These are phyloP conservation scores for Ctenopoma kingsleyae DNA, from an alignment of 2,797 vertebrate species.

Conservation along the genomic window DNA sequence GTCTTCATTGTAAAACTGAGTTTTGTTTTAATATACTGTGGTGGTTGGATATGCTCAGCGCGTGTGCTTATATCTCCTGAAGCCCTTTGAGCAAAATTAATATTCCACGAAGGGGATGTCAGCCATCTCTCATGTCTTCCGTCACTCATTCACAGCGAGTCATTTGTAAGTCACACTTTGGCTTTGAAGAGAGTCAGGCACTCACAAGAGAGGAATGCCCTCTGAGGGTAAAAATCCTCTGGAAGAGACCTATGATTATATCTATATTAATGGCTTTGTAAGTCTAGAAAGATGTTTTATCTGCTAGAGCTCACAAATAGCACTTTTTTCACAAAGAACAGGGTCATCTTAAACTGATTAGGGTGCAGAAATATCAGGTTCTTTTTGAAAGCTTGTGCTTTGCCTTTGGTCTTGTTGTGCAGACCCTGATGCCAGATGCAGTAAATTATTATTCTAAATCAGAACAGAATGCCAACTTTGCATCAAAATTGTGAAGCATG, in stretches of 20 bases:
- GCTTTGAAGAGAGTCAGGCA: conserved; percentile 82
- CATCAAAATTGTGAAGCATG: conserved; percentile 77
- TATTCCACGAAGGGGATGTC: conserved; percentile 67
- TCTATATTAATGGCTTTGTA: conserved; percentile 84
- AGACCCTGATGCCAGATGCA: conserved; percentile 84
- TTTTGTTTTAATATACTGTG: conserved; percentile 23
- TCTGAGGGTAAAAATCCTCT: conserved; percentile 77
- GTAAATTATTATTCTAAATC: conserved; percentile 87
- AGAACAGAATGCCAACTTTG: conserved; percentile 85
- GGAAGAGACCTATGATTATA: conserved; percentile 86
- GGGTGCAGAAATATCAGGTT: conserved; percentile 84
- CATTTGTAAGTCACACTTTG: conserved; percentile 88
- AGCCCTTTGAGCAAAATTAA: conserved; percentile 68
- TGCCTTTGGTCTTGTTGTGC: conserved; percentile 82
- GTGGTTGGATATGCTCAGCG: conserved; percentile 6
- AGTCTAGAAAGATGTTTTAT: conserved; percentile 82
- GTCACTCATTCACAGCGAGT: conserved; percentile 82
- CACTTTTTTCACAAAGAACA: conserved; percentile 82
- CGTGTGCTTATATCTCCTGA: conserved; percentile 34
- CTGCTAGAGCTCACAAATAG: conserved; percentile 78
- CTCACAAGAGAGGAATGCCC: conserved; percentile 78
- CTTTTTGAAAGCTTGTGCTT: conserved; percentile 80
- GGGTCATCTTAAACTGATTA: conserved; percentile 92
- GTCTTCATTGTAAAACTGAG: neutral
- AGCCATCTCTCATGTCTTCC: conserved; percentile 78